Percentiles rank a stretch among this genome's conserved stretches.
These are phyloP conservation scores for Pelmatolapia mariae DNA, from an alignment of 2,113 vertebrate genomes.

Conservation along the genomic window DNA sequence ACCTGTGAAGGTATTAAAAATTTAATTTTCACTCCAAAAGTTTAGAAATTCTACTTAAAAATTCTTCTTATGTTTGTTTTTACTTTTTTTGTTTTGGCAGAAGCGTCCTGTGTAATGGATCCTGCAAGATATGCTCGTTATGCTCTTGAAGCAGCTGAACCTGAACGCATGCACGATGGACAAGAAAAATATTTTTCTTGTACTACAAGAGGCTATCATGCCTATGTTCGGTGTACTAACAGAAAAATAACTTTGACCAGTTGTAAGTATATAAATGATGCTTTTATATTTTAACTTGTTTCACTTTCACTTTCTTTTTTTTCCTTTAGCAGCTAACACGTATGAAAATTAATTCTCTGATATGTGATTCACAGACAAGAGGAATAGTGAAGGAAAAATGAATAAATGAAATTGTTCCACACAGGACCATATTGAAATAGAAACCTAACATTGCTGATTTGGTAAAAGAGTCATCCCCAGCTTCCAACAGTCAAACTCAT, in stretches of 20 bases:
- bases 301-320: not conserved
- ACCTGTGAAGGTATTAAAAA: not conserved
- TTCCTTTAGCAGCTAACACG: accelerated
- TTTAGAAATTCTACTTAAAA: not conserved
- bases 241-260: accelerated
- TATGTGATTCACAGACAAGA: accelerated
- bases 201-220: accelerated
- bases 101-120: accelerated
- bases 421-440: not conserved
- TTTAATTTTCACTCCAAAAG: not conserved
- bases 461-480: not conserved
- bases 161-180: accelerated
- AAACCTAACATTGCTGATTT: not conserved
- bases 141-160: accelerated
- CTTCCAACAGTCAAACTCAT: not conserved
- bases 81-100: not conserved
- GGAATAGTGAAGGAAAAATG: not conserved
- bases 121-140: accelerated
- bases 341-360: accelerated
- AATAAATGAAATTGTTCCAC: accelerated
- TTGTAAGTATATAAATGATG: not conserved
- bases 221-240: accelerated
- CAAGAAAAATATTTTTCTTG: accelerated
- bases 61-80: not conserved
- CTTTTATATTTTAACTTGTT: not conserved